phyloP scores from a whole-genome alignment of 2,113 vertebrate species.

The Smithornis capensis region DNA sequence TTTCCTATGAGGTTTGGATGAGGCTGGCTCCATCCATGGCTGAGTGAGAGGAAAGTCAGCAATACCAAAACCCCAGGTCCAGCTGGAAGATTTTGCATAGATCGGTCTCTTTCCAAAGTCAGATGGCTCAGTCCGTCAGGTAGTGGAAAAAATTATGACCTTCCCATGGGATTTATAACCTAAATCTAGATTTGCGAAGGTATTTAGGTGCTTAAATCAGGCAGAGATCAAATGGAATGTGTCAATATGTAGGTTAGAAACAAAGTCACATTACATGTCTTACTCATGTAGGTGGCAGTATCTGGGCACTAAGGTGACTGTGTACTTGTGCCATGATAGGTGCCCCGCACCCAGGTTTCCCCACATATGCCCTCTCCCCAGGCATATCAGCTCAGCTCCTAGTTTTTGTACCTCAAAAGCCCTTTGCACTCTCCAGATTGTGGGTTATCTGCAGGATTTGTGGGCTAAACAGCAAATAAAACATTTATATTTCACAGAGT shows the following conservation, averaged over 20 bases:
- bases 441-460: not conserved
- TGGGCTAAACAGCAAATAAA: not conserved
- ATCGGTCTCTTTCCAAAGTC: fast-evolving
- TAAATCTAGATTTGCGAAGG: not conserved
- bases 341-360: not conserved
- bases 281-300: not conserved
- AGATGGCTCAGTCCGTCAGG: too few species aligned
- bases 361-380: not conserved
- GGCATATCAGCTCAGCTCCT: not conserved
- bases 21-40: not conserved
- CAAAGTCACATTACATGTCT: fast-evolving
- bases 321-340: too few species aligned
- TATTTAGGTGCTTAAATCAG: not conserved
- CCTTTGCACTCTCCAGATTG: not conserved
- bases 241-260: not conserved
- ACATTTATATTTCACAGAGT: not conserved
- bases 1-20: not conserved
- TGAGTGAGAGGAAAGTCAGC: not conserved
- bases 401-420: not conserved
- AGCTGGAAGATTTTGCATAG: not conserved
- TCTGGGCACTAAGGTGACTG: not conserved
- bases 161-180: not conserved
- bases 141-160: not conserved
- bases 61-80: not conserved
- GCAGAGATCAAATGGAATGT: not conserved